Percentiles rank a stretch among this genome's conserved stretches.
Conservation (phyloP, 2,797 vertebrate genomes). For the Onychomys arenicola region DNA sequence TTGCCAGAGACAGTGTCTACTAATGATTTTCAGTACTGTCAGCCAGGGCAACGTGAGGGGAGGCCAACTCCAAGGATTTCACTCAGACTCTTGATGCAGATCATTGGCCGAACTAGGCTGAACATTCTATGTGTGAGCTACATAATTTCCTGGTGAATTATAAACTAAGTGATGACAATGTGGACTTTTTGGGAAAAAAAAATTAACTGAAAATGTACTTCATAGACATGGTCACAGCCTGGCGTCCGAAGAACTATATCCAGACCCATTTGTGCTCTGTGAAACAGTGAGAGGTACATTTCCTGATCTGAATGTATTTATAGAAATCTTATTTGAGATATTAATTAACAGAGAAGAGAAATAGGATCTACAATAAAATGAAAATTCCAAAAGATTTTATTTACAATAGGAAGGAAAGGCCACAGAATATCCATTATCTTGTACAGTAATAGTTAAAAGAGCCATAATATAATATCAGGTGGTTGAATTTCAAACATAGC, state of each 20-base stretch:
- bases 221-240: neutral
- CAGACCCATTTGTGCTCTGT: neutral
- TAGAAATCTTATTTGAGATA: neutral
- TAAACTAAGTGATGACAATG: neutral
- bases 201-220: neutral
- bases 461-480: neutral
- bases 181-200: rapidly evolving
- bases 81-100: neutral
- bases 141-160: neutral
- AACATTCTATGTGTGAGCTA: neutral
- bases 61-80: neutral
- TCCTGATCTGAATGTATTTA: neutral
- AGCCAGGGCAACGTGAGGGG: neutral
- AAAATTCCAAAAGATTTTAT: neutral
- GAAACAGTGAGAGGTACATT: neutral
- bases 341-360: neutral
- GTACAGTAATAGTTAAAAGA: neutral
- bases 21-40: constrained; percentile 23
- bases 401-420: neutral
- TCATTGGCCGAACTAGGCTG: neutral
- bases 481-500: neutral
- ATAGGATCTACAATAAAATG: neutral
- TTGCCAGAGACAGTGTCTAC: constrained; percentile 47
- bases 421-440: neutral
- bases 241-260: neutral